These are phyloP conservation scores for Phalloptychus januarius DNA, from an alignment of 2,797 vertebrate genomes.

Conservation along the genomic window DNA sequence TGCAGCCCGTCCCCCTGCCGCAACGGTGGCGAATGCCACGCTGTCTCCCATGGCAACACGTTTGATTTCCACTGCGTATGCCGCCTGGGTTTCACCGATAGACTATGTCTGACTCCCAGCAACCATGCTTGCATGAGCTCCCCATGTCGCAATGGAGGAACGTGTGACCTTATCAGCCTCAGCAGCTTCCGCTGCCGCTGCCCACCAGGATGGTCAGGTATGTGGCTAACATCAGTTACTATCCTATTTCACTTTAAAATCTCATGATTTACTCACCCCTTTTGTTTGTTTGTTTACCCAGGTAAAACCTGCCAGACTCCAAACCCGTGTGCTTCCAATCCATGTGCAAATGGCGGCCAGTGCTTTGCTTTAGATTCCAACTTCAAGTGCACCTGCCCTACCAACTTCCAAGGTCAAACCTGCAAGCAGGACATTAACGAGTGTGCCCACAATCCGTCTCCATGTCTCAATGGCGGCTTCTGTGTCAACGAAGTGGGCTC, in stretches of 20 bases:
- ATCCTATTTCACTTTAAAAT: background rate
- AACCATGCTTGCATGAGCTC: slow-evolving; percentile 91
- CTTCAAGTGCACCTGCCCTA: slow-evolving; percentile 87
- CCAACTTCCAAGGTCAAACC: slow-evolving; percentile 89
- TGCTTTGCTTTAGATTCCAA: slow-evolving; percentile 91
- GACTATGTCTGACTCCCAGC: slow-evolving; percentile 89
- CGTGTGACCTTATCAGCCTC: slow-evolving; percentile 88
- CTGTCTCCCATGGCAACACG: slow-evolving; percentile 75
- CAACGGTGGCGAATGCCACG: slow-evolving; percentile 87
- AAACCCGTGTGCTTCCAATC: slow-evolving; percentile 95
- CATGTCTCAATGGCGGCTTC: slow-evolving; percentile 86
- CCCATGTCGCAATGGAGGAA: slow-evolving; percentile 93
- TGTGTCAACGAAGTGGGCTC: slow-evolving; percentile 93
- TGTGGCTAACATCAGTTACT: slow-evolving; percentile 10
- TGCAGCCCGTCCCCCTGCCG: slow-evolving; percentile 91
- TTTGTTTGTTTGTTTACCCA: slow-evolving; percentile 53
- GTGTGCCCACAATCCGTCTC: slow-evolving; percentile 80
- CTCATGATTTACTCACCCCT: slow-evolving; percentile 3
- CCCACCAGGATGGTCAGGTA: slow-evolving; percentile 95
- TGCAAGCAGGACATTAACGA: slow-evolving; percentile 94
- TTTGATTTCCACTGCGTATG: slow-evolving; percentile 88
- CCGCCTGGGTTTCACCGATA: slow-evolving; percentile 89
- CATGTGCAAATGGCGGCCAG: slow-evolving; percentile 92
- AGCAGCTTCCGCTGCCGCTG: slow-evolving; percentile 89
- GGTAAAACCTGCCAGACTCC: slow-evolving; percentile 93